Percentiles rank a stretch among this genome's conserved stretches.
Evolutionary conservation across 2,113 vertebrate genomes (phyloP).

Genomic region (Bufo bufo): DNA sequence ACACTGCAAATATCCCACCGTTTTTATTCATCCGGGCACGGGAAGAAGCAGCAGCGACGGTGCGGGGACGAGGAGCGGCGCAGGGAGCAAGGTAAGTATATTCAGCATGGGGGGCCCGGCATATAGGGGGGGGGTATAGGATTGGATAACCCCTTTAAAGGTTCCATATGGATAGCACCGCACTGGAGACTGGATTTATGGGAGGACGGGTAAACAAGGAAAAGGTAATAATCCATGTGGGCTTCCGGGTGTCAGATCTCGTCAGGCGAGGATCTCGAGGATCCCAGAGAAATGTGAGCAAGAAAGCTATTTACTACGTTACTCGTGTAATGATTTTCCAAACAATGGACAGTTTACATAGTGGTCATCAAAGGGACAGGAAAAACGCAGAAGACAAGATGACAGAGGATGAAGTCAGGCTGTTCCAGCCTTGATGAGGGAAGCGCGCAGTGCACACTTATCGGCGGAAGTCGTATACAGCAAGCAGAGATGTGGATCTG

Average conservation of each 20-base stretch:
- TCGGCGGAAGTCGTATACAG: background rate
- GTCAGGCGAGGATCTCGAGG: background rate
- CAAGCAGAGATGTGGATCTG: background rate
- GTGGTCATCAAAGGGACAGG: background rate
- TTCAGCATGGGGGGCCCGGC: no score
- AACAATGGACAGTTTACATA: conserved; percentile 30
- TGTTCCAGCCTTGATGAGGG: background rate
- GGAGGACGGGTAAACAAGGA: background rate
- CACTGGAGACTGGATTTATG: background rate
- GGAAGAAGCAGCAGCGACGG: no score
- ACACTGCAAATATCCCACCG: no score
- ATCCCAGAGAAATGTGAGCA: background rate
- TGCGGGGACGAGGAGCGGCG: no score
- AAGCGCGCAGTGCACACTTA: background rate
- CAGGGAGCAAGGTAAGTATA: no score
- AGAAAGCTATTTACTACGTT: background rate
- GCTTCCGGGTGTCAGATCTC: background rate
- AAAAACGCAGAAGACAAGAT: conserved; percentile 11
- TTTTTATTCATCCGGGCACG: no score
- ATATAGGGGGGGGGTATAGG: no score
- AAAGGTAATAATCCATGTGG: background rate
- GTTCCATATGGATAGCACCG: background rate
- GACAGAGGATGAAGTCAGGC: background rate
- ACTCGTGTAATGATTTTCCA: background rate
- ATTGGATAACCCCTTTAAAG: background rate